Evolutionary conservation across 2,888 invertebrate genomes (phyloP), one percentile per base, ranked within the genome.

Genomic region (Hymenopus coronatus): DNA sequence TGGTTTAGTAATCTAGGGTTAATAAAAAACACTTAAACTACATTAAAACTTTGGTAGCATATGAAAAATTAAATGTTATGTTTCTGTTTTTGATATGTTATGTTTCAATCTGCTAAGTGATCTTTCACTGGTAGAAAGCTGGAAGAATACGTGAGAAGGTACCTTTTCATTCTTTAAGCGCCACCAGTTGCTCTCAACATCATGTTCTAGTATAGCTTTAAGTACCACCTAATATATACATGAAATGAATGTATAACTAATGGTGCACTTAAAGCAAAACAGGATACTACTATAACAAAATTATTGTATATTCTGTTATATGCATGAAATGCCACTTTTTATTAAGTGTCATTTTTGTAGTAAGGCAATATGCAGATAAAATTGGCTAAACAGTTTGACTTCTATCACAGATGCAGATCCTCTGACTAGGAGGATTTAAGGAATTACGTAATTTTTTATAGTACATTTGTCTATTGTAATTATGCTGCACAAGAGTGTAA

Each of bases 291-390:
- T 20, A 70, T 25, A 70, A 70, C 40, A 40, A 70, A 70, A 70
- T 70, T 70, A 70, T 70, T 70, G 54, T 70, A 70, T 25, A 20
- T 70, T 20, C 54, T 20, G 54, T 70, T 70, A 70, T 25, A 15
- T 70, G 25, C 25, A 70, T 70, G 54, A 70, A 70, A 70, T 70
- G 25, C 8, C 54, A 70, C 54, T 20, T 3, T 70, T 70, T 70
- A 70, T 20, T 20, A 25, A 70, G 54, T 70, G 20, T 86, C 15
- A 28, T 30, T 70, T 28, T 28, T 70, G 28, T 70, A 86, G 9
- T 86, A 86, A 86, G 86, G 86, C 86, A 86, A 28, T 81, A 46
- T 86, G 86, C 81, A 28, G 28, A 81, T 30, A 81, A 28, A 15
- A 81, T 81, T 25, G 54, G 85, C 86, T 28, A 70, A 27, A 81